These are phyloP conservation scores for Brienomyrus brachyistius DNA, from an alignment of 2,113 vertebrate genomes.

Conservation along the genomic window DNA sequence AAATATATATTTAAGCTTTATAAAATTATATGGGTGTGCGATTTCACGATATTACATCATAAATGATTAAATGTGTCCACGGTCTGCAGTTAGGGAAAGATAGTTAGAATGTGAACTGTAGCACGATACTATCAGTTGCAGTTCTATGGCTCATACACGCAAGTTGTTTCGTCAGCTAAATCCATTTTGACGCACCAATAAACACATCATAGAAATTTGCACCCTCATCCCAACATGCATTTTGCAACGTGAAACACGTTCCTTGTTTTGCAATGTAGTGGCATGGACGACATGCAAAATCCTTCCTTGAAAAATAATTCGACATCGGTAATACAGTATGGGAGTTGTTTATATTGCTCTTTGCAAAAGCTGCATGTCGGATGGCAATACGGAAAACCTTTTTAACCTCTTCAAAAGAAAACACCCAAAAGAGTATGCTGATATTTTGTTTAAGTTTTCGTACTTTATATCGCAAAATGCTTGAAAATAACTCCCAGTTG, in stretches of 20 bases:
- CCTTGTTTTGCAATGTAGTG: neutral
- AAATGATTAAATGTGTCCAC: neutral
- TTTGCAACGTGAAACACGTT: neutral
- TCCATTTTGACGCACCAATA: neutral
- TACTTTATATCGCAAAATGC: neutral
- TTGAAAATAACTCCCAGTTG: neutral
- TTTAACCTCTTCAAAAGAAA: neutral
- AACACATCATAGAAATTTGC: neutral
- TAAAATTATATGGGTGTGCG: neutral
- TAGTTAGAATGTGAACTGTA: too few species aligned
- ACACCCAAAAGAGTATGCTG: neutral
- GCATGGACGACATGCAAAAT: neutral
- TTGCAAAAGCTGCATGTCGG: neutral
- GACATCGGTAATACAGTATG: neutral
- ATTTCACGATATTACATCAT: neutral
- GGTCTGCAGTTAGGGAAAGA: neutral
- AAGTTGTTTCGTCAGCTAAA: neutral
- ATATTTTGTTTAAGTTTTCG: neutral
- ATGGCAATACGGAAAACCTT: neutral
- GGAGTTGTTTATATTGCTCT: neutral
- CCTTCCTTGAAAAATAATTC: neutral
- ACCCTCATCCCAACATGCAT: neutral
- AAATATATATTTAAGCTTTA: too few species aligned
- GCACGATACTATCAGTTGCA: neutral
- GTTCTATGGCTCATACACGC: neutral